Evolutionary conservation across 2,113 vertebrate species (phyloP), one percentile per base, ranked within the genome.

Genomic region (Trichechus manatus): DNA sequence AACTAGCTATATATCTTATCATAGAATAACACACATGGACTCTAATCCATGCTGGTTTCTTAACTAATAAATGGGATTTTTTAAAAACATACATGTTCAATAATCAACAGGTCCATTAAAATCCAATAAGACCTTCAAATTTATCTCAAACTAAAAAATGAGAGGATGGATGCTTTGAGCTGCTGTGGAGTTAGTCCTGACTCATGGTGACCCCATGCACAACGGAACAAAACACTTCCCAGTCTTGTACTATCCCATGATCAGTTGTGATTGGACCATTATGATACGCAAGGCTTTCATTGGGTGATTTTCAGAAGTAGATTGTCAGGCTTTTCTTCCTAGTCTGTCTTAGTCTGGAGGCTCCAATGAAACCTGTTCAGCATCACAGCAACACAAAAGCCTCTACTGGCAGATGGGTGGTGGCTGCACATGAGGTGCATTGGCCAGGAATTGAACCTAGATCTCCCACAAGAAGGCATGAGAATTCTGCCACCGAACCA

Each of bases 81-180:
- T 50, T 44, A 44, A 94, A 89, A 4, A 79, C 6, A 72, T 1
- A 66, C 1, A 77, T 83, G 83, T 85, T 66, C 39, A 95, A 89
- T 50, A 77, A 53, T n/a, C 29, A 72, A 56, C 2, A 44, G 10
- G 22, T n/a, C 72, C 19, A 89, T 42, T 68, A 83, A 64, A 86
- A 87, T 83, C 7, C 23, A 89, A n/a, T 50, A 77, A 77, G 72
- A 68, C 27, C 42, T 56, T 80, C 53, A n/a, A 82, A 50, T 89
- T 75, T 56, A 47, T 72, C 82, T 82, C 75, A 97, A 19, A 80
- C 87, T 92, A 79, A 68, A 89, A 96, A 29, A 72, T 74, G 23
- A 39, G 68, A 87, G 10, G 1, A 56, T 39, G 7, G 5, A 74
- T 85, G n/a, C 8, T 72, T n/a, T 72, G n/a, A 72, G n/a, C 70